Base-by-base conservation (phyloP, 2,113 vertebrate species). In the Corvus moneduloides region DNA sequence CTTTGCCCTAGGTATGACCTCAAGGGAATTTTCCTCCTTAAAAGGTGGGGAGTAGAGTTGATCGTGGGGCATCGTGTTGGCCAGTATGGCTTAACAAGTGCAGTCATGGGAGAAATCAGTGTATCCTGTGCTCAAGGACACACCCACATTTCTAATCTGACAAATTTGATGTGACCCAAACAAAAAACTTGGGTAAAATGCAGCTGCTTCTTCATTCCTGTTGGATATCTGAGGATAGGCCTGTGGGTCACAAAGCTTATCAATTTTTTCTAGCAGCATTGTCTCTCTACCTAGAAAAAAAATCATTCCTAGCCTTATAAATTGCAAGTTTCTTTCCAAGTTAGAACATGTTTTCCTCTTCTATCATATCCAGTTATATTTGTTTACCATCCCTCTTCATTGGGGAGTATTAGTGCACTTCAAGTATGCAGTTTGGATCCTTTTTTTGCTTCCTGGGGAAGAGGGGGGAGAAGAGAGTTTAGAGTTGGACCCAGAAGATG, bases 41-140 rank as follows among this genome's bases (percentile, higher is more conserved):
- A 73, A 86, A 56, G 23, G 5, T 62, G 18, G 3, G n/a, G 56
- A 54, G 19, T 66, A 32, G 37, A 18, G 23, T 16, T 58, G 39
- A 23, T 46, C 1, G 0, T 58, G 13, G 12, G 41, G 2, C 9
- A 39, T 23, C 5, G 2, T 13, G 9, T 67, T 64, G 51, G 35
- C 73, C 52, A 10, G 27, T 24, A 22, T 41, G 39, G 21, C 30
- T 85, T 69, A 67, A 32, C 16, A 51, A 72, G 30, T 51, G 10
- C 13, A 58, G 39, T 37, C 33, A 27, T 39, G 11, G 35, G 48
- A 93, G 35, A 90, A 78, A 75, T 32, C 32, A 28, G 43, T 75
- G 23, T 26, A 28, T 68, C 13, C 39, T 62, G 12, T 79, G 41
- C 30, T 54, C 22, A 28, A 71, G 24, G 8, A 37, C 1, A 2